Base-by-base conservation (phyloP, 2,888 invertebrate genomes). In the Pinctada fucata region DNA sequence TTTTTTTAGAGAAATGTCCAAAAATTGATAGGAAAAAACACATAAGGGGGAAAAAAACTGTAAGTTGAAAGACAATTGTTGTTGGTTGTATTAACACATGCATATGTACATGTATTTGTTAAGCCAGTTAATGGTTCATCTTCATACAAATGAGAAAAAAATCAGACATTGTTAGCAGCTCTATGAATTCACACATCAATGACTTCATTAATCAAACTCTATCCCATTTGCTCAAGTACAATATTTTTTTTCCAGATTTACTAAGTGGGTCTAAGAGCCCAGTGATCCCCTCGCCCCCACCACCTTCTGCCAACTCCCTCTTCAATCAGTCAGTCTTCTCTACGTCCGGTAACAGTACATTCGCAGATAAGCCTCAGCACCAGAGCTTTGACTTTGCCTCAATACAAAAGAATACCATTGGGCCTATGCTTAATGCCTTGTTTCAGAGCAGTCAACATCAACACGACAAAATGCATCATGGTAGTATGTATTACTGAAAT, bases 251-350 rank as follows among this genome's bases (percentile, higher is more conserved):
- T 84, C 13, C 83, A 88, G 89, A 88, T 75, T 81, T 89, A 48
- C 63, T 89, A 72, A 86, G 87, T 81, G 90, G 90, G 16, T 82
- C 85, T 45, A 86, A 85, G 78, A 90, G 90, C 79, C 90, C 90
- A 47, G 79, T 85, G 66, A 83, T 88, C 16, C 87, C 88, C 4
- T 89, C 90, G 6, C 88, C 89, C 2, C 86, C 87, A 5, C 85
- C 87, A 0, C 82, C 84, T 0, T 83, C 84, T 10, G 82, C 82
- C 3, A 79, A 79, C 8, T 79, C 84, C 1, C 48, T 85, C 70
- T 86, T 83, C 80, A 86, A 87, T 31, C 82, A 83, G 67, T 77
- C 84, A 4, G 73, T 79, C 4, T 86, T 87, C 78, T 85, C 83
- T 13, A 78, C 85, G 5, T 83, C 84, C 47, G 86, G 82, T 69